Conservation (phyloP, 2,888 invertebrate genomes). For the Malacosoma neustria region DNA sequence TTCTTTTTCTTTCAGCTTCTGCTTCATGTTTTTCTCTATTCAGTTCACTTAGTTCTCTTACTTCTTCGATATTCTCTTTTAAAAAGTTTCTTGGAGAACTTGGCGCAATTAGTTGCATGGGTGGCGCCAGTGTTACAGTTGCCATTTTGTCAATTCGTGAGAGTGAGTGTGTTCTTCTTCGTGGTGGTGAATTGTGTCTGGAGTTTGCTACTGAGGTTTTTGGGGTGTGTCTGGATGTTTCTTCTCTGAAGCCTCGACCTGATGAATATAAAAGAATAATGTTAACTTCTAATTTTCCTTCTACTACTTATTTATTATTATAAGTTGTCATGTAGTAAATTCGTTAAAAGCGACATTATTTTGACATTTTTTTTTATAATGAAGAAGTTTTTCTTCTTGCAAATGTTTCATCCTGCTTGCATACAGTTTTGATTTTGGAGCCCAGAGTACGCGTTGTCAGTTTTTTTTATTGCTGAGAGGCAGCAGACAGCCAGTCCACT, state of each 20-base stretch:
- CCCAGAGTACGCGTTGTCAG: too few species aligned
- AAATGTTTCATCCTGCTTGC: too few species aligned
- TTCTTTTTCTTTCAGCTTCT: constrained; percentile 51
- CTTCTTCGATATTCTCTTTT: constrained; percentile 64
- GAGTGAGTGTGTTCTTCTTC: constrained; percentile 56
- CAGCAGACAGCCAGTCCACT: too few species aligned
- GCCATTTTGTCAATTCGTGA: constrained; percentile 62
- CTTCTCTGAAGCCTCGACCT: constrained; percentile 71
- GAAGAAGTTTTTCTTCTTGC: too few species aligned
- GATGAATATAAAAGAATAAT: too few species aligned
- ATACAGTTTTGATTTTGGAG: too few species aligned
- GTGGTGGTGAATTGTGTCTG: constrained; percentile 52
- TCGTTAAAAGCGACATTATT: too few species aligned
- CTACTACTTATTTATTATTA: too few species aligned
- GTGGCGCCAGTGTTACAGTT: constrained; percentile 42
- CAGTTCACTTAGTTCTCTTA: constrained; percentile 60
- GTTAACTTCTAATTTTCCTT: too few species aligned
- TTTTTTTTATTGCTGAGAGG: too few species aligned
- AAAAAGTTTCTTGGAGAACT: constrained; percentile 62
- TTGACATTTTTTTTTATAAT: too few species aligned
- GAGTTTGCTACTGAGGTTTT: constrained; percentile 57
- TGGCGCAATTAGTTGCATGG: constrained; percentile 38
- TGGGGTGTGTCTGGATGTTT: constrained; percentile 73
- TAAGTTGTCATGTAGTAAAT: too few species aligned
- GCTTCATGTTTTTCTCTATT: constrained; percentile 67